Percentiles rank a stretch among this genome's conserved stretches.
These are phyloP conservation scores for Monodelphis domestica DNA, from an alignment of 2,797 vertebrate genomes.

Conservation along the genomic window DNA sequence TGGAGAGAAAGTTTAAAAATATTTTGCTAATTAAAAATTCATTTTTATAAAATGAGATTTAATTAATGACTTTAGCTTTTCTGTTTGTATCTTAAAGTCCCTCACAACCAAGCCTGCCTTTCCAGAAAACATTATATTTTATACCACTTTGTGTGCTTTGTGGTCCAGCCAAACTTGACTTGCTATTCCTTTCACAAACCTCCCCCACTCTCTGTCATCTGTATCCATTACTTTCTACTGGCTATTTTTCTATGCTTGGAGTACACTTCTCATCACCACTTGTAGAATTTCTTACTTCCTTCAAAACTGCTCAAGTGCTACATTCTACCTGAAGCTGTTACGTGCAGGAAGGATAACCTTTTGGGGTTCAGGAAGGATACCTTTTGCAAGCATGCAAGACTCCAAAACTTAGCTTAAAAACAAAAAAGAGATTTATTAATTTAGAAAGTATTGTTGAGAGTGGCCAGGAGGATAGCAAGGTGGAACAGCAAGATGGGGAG, in stretches of 20 bases:
- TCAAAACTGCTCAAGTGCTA: not conserved
- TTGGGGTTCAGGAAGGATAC: no score
- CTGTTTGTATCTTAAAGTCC: not conserved
- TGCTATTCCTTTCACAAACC: not conserved
- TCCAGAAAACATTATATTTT: not conserved
- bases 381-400: no score
- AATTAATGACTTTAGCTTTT: slow-evolving; percentile 15
- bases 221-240: not conserved
- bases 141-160: not conserved
- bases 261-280: not conserved
- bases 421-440: no score
- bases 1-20: slow-evolving; percentile 21
- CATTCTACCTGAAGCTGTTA: not conserved
- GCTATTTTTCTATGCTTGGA: not conserved
- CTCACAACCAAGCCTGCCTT: not conserved
- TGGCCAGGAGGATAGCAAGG: no score
- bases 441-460: no score
- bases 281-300: not conserved
- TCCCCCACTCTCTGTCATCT: no score
- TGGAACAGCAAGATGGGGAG: no score
- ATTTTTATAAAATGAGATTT: slow-evolving; percentile 8
- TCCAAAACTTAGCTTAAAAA: no score
- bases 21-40: not conserved
- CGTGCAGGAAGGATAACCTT: no score
- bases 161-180: not conserved